Percentiles rank a stretch among this genome's conserved stretches.
phyloP scores from a whole-genome alignment of 1,140 invertebrate genomes.

The Subanguina moxae region DNA sequence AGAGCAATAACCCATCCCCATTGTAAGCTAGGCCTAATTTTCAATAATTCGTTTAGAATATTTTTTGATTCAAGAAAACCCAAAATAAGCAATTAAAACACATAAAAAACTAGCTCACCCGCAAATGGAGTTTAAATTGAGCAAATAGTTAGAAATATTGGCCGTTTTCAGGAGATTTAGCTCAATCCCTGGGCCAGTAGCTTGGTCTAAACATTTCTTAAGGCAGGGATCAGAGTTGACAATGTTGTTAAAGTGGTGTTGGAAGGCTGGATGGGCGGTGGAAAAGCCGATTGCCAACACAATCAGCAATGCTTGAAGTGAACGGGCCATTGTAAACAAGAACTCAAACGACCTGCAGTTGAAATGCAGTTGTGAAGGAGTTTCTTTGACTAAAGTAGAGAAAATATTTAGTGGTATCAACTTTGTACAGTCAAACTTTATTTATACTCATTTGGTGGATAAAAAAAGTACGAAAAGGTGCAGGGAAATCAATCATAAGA shows the following conservation, averaged over 20 bases:
- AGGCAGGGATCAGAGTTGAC: constrained; percentile 12
- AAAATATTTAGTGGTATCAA: no score
- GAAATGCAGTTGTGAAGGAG: neutral
- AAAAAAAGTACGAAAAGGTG: neutral
- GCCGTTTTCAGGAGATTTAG: constrained; percentile 15
- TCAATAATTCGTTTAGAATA: no score
- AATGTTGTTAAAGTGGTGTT: constrained; percentile 20
- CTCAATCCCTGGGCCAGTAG: constrained; percentile 9
- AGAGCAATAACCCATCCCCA: no score
- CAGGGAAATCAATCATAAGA: neutral
- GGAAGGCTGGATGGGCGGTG: constrained; percentile 11
- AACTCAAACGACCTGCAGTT: neutral
- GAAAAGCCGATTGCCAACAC: constrained; percentile 4
- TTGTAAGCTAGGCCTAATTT: no score
- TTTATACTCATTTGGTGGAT: neutral
- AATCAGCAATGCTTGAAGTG: neutral
- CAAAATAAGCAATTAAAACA: no score
- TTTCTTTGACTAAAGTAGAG: no score
- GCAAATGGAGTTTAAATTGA: constrained; percentile 17
- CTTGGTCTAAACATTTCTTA: neutral
- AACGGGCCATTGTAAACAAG: neutral
- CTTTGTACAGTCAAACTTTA: neutral
- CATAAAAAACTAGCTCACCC: no score
- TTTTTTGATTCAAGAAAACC: no score
- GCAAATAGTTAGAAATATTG: constrained; percentile 26